phyloP scores from a whole-genome alignment of 2,113 vertebrate species.

The Odocoileus virginianus region DNA sequence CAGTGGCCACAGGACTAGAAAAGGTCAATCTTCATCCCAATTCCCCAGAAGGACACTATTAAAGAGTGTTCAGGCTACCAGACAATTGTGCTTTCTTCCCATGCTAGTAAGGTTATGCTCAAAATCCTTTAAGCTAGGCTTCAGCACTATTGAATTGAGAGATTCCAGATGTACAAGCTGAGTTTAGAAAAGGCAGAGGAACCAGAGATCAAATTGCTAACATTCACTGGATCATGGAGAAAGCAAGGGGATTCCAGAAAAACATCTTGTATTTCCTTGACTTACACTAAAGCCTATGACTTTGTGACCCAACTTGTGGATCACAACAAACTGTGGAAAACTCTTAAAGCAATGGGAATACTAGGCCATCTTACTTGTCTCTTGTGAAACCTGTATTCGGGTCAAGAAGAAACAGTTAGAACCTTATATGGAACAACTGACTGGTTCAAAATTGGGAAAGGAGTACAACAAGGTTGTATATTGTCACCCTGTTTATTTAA shows the following conservation, averaged over 20 bases:
- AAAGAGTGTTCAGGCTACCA: neutral
- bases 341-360: neutral
- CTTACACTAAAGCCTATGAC: neutral
- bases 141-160: neutral
- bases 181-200: neutral
- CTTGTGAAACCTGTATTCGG: neutral
- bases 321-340: neutral
- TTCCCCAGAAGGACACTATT: neutral
- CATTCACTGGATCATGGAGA: neutral
- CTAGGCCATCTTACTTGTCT: neutral
- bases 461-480: neutral
- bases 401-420: neutral
- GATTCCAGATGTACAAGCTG: neutral
- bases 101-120: neutral
- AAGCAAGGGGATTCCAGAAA: neutral
- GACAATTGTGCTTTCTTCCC: neutral
- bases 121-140: neutral
- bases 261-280: neutral
- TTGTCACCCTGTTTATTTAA: neutral
- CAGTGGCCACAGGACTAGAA: neutral
- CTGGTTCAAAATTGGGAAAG: neutral
- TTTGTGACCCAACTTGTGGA: neutral
- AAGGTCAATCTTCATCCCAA: neutral
- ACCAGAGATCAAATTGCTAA: neutral
- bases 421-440: neutral